Evolutionary conservation across 1,140 invertebrate species (phyloP).

Genomic region (Polyergus mexicanus): DNA sequence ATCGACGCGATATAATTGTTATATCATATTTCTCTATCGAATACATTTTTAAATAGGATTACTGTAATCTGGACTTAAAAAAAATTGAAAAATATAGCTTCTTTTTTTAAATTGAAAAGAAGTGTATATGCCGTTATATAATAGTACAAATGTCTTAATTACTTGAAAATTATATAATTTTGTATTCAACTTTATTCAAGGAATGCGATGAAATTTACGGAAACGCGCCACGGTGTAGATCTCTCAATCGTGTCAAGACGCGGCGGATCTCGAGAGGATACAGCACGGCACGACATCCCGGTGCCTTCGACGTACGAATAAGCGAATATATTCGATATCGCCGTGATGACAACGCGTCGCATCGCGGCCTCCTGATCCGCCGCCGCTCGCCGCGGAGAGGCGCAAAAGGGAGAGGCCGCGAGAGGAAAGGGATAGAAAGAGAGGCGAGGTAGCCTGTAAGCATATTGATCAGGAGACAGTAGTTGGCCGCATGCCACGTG

Average conservation of each 20-base stretch:
- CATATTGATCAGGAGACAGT: constrained; percentile 87
- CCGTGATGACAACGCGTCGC: constrained; percentile 4
- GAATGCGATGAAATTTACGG: not conserved
- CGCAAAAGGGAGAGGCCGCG: constrained; percentile 56
- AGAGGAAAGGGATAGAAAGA: constrained; percentile 70
- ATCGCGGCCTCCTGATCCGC: constrained; percentile 39
- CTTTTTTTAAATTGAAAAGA: not conserved
- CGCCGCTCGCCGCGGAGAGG: constrained; percentile 34
- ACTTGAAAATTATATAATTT: not conserved
- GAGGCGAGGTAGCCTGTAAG: constrained; percentile 82
- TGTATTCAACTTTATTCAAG: not conserved
- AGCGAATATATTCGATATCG: not conserved
- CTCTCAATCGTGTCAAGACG: not conserved
- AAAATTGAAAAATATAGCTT: not conserved
- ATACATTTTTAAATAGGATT: constrained; percentile 1
- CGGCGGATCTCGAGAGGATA: not conserved
- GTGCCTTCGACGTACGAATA: not conserved
- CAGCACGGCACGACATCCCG: too few species aligned
- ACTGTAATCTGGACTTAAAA: not conserved
- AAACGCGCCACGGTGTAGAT: not conserved
- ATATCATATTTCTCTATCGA: not conserved
- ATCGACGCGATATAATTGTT: not conserved
- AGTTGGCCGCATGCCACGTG: constrained; percentile 87
- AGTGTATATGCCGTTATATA: too few species aligned
- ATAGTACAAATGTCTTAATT: not conserved